These are phyloP conservation scores for Tonatia bakeri DNA, from an alignment of 2,113 vertebrate genomes.

Conservation along the genomic window DNA sequence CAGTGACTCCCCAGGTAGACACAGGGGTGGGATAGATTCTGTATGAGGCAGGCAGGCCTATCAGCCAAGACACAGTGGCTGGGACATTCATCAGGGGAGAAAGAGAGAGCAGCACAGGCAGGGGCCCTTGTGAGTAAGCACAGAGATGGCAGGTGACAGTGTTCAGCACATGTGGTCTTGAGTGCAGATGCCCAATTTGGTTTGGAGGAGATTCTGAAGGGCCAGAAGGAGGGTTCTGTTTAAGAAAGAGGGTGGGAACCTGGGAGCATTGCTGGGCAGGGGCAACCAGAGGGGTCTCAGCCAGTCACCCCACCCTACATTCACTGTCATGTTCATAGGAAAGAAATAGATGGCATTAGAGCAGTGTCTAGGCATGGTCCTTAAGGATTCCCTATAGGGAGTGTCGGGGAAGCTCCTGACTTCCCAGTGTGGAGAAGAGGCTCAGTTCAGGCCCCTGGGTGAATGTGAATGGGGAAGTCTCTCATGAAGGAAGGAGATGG, in stretches of 20 bases:
- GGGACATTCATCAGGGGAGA: not conserved
- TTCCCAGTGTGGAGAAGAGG: not conserved
- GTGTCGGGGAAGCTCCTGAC: not conserved
- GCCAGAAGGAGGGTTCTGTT: not conserved
- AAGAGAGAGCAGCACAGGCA: not conserved
- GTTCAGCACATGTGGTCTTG: rapidly evolving
- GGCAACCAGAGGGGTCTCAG: not conserved
- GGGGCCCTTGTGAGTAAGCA: too few relatives aligned
- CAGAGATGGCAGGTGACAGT: not conserved
- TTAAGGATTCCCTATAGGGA: not conserved
- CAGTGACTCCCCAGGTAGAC: not conserved
- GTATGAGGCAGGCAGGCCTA: too few relatives aligned
- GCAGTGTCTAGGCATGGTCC: not conserved
- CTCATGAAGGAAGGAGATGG: rapidly evolving
- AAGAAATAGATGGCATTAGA: too few relatives aligned
- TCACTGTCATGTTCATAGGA: not conserved
- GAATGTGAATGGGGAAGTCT: too few relatives aligned
- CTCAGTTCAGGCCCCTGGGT: rapidly evolving
- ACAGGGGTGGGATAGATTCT: not conserved
- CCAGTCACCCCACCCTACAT: too few relatives aligned
- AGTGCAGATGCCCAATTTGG: not conserved
- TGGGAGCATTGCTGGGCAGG: not conserved
- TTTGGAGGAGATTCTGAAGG: not conserved
- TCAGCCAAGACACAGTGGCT: not conserved
- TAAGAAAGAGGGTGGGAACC: not conserved